A percentile compares a stretch with the other conserved stretches of the same genome.
Conservation (phyloP, 2,797 vertebrate species). For the Chloroceryle inda region DNA sequence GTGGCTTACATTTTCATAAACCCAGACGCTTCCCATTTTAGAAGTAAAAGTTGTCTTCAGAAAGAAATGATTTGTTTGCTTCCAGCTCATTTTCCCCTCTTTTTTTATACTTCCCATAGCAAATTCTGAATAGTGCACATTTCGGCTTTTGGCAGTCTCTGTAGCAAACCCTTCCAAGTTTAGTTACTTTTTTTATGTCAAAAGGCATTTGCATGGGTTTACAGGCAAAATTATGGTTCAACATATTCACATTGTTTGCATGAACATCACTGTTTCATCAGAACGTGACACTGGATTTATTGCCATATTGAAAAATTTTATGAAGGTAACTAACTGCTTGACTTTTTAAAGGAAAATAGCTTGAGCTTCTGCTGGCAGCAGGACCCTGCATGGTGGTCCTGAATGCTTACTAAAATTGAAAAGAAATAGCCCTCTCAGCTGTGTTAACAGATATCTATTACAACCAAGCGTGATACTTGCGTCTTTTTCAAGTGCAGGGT, state of each 20-base stretch:
- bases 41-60: constrained; percentile 69
- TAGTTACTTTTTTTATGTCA: constrained; percentile 75
- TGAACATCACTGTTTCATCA: constrained; percentile 47
- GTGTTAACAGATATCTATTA: not conserved
- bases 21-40: constrained; percentile 72
- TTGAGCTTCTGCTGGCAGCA: constrained; percentile 18
- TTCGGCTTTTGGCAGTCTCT: constrained; percentile 71
- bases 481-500: not conserved
- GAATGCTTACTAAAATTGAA: not conserved
- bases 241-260: constrained; percentile 65
- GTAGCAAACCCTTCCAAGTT: constrained; percentile 71
- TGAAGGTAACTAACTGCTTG: not conserved
- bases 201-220: constrained; percentile 73
- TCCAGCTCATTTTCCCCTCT: constrained; percentile 59
- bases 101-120: constrained; percentile 75
- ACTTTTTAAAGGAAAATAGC: not conserved
- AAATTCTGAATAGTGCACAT: constrained; percentile 71
- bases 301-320: constrained; percentile 21
- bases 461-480: not conserved
- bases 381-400: not conserved
- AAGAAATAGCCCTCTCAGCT: not conserved
- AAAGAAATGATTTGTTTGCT: constrained; percentile 73
- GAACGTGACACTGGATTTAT: not conserved
- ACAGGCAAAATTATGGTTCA: constrained; percentile 68
- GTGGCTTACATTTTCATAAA: constrained; percentile 72